Percentiles rank a stretch among this genome's conserved stretches.
Evolutionary conservation across 2,888 invertebrate species (phyloP).

Genomic region (Athrips mouffetella): DNA sequence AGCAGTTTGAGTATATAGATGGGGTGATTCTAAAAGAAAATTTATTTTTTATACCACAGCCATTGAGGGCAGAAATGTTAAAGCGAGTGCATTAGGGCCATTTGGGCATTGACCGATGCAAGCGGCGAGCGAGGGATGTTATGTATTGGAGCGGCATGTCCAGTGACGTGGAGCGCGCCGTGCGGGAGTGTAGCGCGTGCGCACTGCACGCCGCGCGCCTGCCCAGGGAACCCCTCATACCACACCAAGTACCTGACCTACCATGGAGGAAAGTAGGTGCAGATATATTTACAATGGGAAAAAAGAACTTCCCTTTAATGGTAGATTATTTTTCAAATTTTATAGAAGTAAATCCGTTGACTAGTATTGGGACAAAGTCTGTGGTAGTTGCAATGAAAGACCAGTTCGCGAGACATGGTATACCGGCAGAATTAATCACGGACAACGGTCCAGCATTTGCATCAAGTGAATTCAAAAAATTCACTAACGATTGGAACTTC

Average conservation of each 20-base stretch:
- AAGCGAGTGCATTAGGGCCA: slow-evolving; percentile 16
- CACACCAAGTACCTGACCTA: slow-evolving; percentile 10
- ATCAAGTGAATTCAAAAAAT: not conserved
- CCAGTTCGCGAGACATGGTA: slow-evolving; percentile 23
- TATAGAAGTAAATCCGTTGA: not conserved
- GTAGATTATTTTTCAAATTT: slow-evolving; percentile 10
- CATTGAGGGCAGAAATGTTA: slow-evolving; percentile 11
- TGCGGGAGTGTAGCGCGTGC: not conserved
- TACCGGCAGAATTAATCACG: slow-evolving; percentile 11
- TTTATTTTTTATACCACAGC: not conserved
- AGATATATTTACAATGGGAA: slow-evolving; percentile 24
- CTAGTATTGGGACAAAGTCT: not conserved
- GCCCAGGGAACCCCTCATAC: slow-evolving; percentile 19
- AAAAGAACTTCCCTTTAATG: slow-evolving; percentile 21
- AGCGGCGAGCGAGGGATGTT: slow-evolving; percentile 15
- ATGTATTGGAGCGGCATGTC: too few relatives aligned
- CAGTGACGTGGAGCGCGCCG: too few relatives aligned
- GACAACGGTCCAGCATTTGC: slow-evolving; percentile 1
- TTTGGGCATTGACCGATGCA: slow-evolving; percentile 14
- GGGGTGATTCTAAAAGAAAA: slow-evolving; percentile 1
- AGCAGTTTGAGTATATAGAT: not conserved
- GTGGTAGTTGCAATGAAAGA: slow-evolving; percentile 21
- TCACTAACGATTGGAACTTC: slow-evolving; percentile 1
- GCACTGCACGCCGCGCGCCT: too few relatives aligned
- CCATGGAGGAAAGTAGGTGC: slow-evolving; percentile 25